Conservation (phyloP, 2,888 invertebrate species). For the Ochropleura leucogaster region DNA sequence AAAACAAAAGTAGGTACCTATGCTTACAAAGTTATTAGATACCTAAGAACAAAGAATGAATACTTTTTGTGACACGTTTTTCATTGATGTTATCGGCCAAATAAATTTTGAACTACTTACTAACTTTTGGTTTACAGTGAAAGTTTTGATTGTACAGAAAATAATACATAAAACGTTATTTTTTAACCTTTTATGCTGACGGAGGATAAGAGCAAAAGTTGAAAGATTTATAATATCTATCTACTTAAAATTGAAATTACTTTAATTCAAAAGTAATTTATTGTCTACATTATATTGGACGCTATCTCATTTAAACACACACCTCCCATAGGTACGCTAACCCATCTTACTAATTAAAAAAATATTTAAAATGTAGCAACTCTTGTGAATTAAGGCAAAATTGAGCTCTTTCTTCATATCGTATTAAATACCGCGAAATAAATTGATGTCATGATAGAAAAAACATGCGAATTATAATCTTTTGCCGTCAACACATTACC, state of each 20-base stretch:
- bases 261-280: background rate
- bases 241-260: background rate
- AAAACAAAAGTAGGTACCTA: constrained; percentile 14
- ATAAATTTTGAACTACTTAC: constrained; percentile 29
- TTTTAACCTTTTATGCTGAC: background rate
- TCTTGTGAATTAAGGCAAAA: background rate
- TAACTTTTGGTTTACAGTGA: constrained; percentile 35
- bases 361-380: background rate
- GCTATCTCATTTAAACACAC: background rate
- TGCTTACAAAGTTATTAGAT: constrained; percentile 16
- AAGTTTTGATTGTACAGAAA: constrained; percentile 37
- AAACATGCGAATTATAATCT: constrained; percentile 75
- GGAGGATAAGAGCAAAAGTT: constrained; percentile 3
- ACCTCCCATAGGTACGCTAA: no score
- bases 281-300: background rate
- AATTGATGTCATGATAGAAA: constrained; percentile 50
- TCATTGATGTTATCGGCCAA: constrained; percentile 30
- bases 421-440: constrained; percentile 23
- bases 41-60: constrained; percentile 10
- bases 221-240: background rate
- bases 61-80: constrained; percentile 21
- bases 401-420: background rate
- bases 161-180: background rate
- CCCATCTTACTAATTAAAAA: background rate
- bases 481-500: constrained; percentile 76